Evolutionary conservation across 2,888 invertebrate genomes (phyloP).

Genomic region (Galerucella pusilla): DNA sequence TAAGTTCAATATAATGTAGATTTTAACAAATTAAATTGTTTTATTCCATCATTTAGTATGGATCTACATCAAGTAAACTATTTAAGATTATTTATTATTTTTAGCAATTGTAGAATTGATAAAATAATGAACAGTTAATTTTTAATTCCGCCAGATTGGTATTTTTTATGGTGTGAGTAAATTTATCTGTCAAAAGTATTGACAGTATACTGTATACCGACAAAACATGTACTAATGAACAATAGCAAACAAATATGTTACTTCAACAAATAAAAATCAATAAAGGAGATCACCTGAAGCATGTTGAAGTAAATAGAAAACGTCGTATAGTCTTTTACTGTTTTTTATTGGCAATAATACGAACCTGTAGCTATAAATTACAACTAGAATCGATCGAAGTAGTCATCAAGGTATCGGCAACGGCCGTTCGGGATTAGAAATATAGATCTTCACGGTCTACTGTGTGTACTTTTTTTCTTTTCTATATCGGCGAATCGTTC

Average conservation of each 20-base stretch:
- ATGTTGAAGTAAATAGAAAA: background rate
- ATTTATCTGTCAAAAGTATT: too few species aligned
- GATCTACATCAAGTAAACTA: too few species aligned
- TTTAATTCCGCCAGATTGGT: too few species aligned
- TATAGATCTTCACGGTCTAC: conserved; percentile 9
- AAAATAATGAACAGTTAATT: background rate
- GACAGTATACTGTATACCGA: too few species aligned
- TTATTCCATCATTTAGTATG: too few species aligned
- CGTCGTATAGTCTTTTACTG: background rate
- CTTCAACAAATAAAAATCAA: background rate
- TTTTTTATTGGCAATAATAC: conserved; percentile 2
- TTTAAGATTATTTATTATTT: too few species aligned
- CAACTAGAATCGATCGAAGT: background rate
- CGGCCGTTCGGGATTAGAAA: conserved; percentile 6
- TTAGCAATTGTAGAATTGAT: background rate
- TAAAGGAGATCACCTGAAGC: background rate
- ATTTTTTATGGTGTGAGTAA: too few species aligned
- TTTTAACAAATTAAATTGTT: too few species aligned
- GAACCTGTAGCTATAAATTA: conserved; percentile 1
- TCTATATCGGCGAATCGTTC: background rate
- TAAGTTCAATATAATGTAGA: too few species aligned
- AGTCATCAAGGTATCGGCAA: background rate
- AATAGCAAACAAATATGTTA: background rate
- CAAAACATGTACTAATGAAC: too few species aligned
- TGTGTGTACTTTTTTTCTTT: background rate